Evolutionary conservation across 2,113 vertebrate species (phyloP).

Genomic region (Plotosus lineatus): DNA sequence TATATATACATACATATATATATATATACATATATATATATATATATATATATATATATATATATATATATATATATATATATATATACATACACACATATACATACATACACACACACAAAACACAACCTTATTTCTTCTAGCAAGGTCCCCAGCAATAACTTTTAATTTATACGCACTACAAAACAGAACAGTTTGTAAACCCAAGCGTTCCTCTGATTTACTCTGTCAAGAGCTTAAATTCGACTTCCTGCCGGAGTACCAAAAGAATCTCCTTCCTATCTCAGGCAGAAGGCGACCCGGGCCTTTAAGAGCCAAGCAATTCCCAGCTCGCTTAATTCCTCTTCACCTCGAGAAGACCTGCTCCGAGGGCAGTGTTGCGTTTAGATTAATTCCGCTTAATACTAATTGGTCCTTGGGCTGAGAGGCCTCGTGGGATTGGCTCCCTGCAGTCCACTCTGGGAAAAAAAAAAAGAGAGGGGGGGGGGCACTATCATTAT

Average conservation of each 20-base stretch:
- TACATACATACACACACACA: not conserved
- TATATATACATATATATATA: too few species aligned
- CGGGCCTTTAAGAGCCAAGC: conserved; percentile 22
- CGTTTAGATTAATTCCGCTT: conserved; percentile 78
- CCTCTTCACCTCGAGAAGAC: conserved; percentile 76
- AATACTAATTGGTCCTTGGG: conserved; percentile 81
- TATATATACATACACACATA: too few species aligned
- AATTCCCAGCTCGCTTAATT: conserved; percentile 68
- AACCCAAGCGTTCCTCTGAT: not conserved
- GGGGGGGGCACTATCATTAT: conserved; percentile 65
- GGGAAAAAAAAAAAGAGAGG: too few species aligned
- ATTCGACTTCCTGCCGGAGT: not conserved
- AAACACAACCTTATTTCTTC: not conserved
- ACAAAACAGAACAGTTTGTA: not conserved
- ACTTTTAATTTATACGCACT: not conserved
- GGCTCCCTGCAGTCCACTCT: conserved; percentile 75
- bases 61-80: too few species aligned
- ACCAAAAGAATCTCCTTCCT: not conserved
- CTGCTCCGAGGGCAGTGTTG: conserved; percentile 72
- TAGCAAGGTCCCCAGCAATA: not conserved
- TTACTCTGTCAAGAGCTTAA: not conserved
- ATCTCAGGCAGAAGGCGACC: not conserved
- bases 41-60: too few species aligned
- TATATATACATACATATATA: too few species aligned
- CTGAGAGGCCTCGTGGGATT: conserved; percentile 65